Base-by-base conservation (phyloP, 2,797 vertebrate genomes). In the Leptoclinus maculatus region DNA sequence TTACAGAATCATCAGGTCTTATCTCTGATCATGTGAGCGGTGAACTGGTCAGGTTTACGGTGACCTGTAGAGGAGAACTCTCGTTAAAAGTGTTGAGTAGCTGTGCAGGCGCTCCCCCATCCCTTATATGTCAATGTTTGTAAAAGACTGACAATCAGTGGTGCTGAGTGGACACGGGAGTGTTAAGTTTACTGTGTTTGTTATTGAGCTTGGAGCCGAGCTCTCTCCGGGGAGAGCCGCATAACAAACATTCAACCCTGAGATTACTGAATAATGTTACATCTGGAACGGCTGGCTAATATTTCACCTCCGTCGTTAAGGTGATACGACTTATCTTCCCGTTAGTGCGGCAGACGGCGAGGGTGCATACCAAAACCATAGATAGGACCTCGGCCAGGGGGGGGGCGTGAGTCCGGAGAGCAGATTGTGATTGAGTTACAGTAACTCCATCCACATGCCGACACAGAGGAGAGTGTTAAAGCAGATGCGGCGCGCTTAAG, bases 51-150 rank as follows among this genome's bases (percentile, higher is more conserved):
- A 53, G 10, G 34, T 78, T 68, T 38, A 51, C 70, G 60, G 25
- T 57, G 59, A 67, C 58, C 64, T 58, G 43, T 7, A 5, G 23
- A 67, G 27, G 64, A 45, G 60, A 71, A 49, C 54, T 29, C 66
- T 71, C 47, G 71, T 76, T 82, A 76, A 74, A 74, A 27, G 53
- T 0, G 54, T 66, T 39, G 41, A 38, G 78, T 11, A 65, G 68
- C 66, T 21, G 6, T 32, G 58, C 69, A 73, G 74, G 75, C 76
- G 39, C 79, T 82, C 29, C 70, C 27, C 70, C 66, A 88, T 91
- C 83, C 90, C 92, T 90, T 92, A 89, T 89, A 89, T 86, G 91
- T 94, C 90, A 91, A 91, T 93, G 91, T 94, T 94, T 93, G 91
- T 74, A 63, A 87, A 89, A 90, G 73, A 66, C 76, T 71, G 83